Evolutionary conservation across 2,888 invertebrate genomes (phyloP), one percentile per base, ranked within the genome.

Genomic region (Flexamia atlantica): DNA sequence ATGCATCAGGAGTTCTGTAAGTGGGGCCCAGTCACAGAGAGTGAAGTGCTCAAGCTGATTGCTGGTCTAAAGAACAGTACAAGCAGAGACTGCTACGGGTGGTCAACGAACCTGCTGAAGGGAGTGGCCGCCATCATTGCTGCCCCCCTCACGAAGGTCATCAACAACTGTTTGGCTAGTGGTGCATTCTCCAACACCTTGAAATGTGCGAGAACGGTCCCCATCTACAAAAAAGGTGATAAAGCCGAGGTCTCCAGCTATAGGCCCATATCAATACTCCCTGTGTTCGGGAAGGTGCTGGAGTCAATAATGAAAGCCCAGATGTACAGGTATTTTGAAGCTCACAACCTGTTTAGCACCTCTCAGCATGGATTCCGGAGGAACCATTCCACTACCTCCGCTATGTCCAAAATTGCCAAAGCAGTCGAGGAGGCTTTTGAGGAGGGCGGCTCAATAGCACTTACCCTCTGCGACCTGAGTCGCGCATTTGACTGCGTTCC

Each of bases 181-280:
- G 72, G 72, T 2, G n/a, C 36, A 32, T 36, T 72, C 17, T 36
- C 72, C 2, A n/a, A 72, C 20, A 9, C 4, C 3, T 20, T 72
- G 17, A 72, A 72, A n/a, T 5, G 23, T 5, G 72, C 72, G 2
- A 32, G 36, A 14, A 72, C 72, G 5, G 20, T 72, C 10, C 72
- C 72, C 4, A 30, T 36, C n/a, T 72, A 28, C 20, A 72, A 72
- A n/a, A 72, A 72, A 30, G 72, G 72, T 23, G 72, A 72, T 30
- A 30, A 4, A 12, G 9, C 36, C 9, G n/a, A 23, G 12, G 23
- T 64, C n/a, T 64, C 64, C 2, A 64, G 25, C 20, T 64, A n/a
- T 5, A 12, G 20, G 10, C 64, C 64, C 17, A 64, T 64, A 64
- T 64, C 64, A 3, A 64, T 64, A 10, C 64, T 64, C 64, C 64